A percentile compares a stretch with the other conserved stretches of the same genome.
Conservation (phyloP, 2,888 invertebrate species). For the Phortica magna region DNA sequence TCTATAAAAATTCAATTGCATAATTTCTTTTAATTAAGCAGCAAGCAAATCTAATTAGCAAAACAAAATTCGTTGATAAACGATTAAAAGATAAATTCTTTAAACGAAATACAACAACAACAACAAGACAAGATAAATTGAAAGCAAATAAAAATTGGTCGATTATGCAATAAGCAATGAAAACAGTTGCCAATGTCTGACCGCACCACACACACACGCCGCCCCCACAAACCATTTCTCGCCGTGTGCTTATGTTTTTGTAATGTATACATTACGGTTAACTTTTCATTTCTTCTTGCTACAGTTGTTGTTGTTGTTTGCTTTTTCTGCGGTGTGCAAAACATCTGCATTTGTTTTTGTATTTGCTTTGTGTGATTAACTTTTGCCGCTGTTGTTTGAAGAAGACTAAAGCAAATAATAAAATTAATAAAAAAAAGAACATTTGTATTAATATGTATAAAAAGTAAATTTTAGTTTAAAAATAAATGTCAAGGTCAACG, state of each 20-base stretch:
- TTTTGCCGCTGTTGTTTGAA: constrained; percentile 28
- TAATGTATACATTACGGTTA: background rate
- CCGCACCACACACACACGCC: no score
- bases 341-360: constrained; percentile 30
- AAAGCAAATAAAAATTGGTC: background rate
- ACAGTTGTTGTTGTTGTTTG: background rate
- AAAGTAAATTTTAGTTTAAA: constrained; percentile 63
- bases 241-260: background rate
- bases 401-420: constrained; percentile 6
- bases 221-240: background rate
- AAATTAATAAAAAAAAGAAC: constrained; percentile 41
- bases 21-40: background rate
- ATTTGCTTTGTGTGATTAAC: constrained; percentile 30
- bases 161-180: constrained; percentile 21
- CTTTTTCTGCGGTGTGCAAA: background rate
- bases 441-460: constrained; percentile 27
- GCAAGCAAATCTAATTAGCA: constrained; percentile 5
- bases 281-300: background rate
- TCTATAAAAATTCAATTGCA: background rate
- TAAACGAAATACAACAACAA: background rate
- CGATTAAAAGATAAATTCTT: background rate
- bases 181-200: background rate
- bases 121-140: background rate
- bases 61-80: constrained; percentile 14
- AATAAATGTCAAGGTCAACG: constrained; percentile 76